Base-by-base conservation (phyloP, 2,888 invertebrate species). In the Trachelus troglodyta region DNA sequence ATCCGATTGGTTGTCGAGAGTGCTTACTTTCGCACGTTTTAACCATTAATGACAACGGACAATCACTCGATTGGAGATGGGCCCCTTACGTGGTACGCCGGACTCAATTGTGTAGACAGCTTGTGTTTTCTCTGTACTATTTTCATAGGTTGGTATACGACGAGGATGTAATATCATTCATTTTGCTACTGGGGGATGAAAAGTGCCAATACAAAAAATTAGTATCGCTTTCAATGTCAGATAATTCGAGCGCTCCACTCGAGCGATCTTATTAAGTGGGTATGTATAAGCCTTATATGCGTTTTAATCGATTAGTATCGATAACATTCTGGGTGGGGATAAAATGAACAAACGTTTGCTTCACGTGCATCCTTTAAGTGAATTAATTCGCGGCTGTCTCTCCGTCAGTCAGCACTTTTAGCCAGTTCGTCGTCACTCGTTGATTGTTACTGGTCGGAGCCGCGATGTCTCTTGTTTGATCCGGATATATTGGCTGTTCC, bases 1-100 rank as follows among this genome's bases (percentile, higher is more conserved):
- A 89, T 88, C 89, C 85, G 88, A 89, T 89, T 87, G 86, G 56
- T 81, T 81, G 77, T 84, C 79, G 81, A 87, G 88, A 86, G 88
- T 84, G 85, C 87, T 90, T 87, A 86, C 85, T 88, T 88, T 89
- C 87, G 89, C 89, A 88, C 89, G 89, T 89, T 90, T 87, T 87
- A 85, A 80, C 88, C 81, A 88, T 89, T 86, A 88, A 31, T 74
- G 74, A 56, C 56, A 23, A 23, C 23, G 56, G 56, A 56, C 56
- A 56, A 9, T 56, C 23, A 23, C 23, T 56, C 56, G 23, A 23
- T 56, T 56, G 23, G 9, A 56, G 23, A 56, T 9, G 9, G 1
- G 56, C 56, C 56, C 56, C 56, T 56, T 15, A 23, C 23, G 56
- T 1, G 9, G 23, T 23, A 56, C 56, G 23, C 1, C 56, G 56